Evolutionary conservation across 2,113 vertebrate species (phyloP).

Genomic region (Zeus faber): DNA sequence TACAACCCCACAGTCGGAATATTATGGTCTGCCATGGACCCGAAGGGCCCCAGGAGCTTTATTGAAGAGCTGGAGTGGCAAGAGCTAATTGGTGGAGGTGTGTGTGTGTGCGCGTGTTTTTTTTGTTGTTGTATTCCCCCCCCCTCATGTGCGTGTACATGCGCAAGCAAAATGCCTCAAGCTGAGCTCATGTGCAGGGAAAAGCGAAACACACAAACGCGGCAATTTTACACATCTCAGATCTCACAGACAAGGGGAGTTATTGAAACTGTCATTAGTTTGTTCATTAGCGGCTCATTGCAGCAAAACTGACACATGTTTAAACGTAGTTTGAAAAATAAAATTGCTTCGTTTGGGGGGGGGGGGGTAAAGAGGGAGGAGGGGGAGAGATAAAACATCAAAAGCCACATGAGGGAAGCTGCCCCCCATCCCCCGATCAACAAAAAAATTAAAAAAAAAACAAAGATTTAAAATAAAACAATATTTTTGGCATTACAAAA

Average conservation of each 20-base stretch:
- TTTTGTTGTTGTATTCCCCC: no score
- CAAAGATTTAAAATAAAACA: slow-evolving; percentile 49
- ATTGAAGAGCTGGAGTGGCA: no score
- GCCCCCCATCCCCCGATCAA: slow-evolving; percentile 50
- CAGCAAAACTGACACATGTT: slow-evolving; percentile 42
- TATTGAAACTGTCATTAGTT: slow-evolving; percentile 66
- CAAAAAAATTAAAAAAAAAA: slow-evolving; percentile 61
- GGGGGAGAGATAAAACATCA: slow-evolving; percentile 44
- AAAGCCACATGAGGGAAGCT: slow-evolving; percentile 55
- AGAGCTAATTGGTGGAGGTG: not conserved
- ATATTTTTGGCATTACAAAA: slow-evolving; percentile 63
- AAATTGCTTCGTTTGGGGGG: slow-evolving; percentile 39
- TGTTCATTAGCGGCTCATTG: slow-evolving; percentile 61
- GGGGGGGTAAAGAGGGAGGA: not conserved
- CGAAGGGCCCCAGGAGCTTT: no score
- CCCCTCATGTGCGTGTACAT: not conserved
- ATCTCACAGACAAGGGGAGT: slow-evolving; percentile 49
- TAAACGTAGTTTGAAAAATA: slow-evolving; percentile 63
- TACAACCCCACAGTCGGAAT: no score
- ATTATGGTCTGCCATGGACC: no score
- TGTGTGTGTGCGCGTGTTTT: not conserved
- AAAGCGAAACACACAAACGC: not conserved
- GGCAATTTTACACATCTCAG: slow-evolving; percentile 40
- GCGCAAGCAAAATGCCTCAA: not conserved
- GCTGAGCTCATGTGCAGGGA: not conserved